phyloP scores from a whole-genome alignment of 2,888 invertebrate genomes.

The Spicauda simplicius region DNA sequence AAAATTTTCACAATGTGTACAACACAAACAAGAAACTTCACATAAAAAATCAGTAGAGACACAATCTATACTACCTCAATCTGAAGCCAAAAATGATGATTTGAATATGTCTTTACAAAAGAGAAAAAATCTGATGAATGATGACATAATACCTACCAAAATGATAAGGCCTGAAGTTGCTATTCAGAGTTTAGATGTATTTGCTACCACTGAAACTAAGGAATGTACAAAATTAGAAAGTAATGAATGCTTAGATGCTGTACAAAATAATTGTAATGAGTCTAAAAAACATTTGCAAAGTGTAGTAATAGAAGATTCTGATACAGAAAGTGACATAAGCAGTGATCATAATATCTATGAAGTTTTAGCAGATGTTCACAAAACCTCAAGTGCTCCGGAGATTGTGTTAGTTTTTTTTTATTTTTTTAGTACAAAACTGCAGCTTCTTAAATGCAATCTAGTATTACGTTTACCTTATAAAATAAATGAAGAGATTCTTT shows the following conservation, averaged over 20 bases:
- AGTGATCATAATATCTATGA: constrained; percentile 47
- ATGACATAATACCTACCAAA: constrained; percentile 8
- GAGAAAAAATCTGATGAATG: not conserved
- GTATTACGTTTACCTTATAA: not conserved
- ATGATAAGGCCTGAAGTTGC: constrained; percentile 4
- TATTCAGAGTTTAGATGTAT: constrained; percentile 23
- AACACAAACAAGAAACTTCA: constrained; percentile 41
- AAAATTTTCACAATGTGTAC: constrained; percentile 51
- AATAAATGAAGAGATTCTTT: not conserved
- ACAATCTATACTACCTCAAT: constrained; percentile 52
- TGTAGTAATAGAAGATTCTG: constrained; percentile 65
- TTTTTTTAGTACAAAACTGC: not conserved
- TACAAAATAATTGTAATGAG: constrained; percentile 32
- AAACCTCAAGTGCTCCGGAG: constrained; percentile 51
- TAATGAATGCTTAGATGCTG: not conserved
- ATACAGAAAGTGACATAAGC: constrained; percentile 57
- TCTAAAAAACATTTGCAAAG: constrained; percentile 43
- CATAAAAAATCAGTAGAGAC: constrained; percentile 47
- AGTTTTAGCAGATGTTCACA: constrained; percentile 65
- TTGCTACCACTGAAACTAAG: constrained; percentile 1
- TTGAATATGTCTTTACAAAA: not conserved
- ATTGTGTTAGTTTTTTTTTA: constrained; percentile 20
- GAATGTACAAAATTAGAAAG: constrained; percentile 3
- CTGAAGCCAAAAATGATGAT: constrained; percentile 40
- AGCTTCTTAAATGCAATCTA: not conserved